Evolutionary conservation across 2,888 invertebrate genomes (phyloP).

Genomic region (Celastrina argiolus): DNA sequence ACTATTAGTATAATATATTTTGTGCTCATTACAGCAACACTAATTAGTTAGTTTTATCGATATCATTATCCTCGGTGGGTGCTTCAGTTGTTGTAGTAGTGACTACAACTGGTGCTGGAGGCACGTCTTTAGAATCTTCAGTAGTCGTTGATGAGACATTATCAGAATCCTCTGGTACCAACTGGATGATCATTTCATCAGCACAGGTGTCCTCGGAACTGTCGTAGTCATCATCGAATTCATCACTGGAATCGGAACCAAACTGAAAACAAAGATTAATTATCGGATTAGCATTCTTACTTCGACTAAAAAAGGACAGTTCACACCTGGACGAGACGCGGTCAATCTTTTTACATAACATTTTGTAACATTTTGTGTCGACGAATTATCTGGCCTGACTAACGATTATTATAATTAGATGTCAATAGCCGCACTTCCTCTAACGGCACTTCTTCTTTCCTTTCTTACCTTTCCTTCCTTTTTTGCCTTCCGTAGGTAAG

Average conservation of each 20-base stretch:
- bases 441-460: too few relatives aligned
- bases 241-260: background rate
- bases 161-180: constrained; percentile 30
- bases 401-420: too few relatives aligned
- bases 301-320: background rate
- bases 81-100: too few relatives aligned
- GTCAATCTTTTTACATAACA: too few relatives aligned
- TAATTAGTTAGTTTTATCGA: background rate
- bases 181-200: constrained; percentile 32
- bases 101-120: background rate
- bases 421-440: too few relatives aligned
- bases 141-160: background rate
- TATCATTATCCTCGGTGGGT: background rate
- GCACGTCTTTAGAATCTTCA: background rate
- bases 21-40: background rate
- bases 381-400: too few relatives aligned
- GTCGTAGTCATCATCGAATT: background rate
- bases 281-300: background rate
- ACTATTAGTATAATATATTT: background rate
- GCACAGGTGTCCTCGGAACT: constrained; percentile 26
- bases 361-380: too few relatives aligned
- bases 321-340: too few relatives aligned
- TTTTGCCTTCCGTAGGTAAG: too few relatives aligned
- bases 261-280: background rate
- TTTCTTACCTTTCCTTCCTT: too few relatives aligned